Percentiles rank a stretch among this genome's conserved stretches.
Conservation (phyloP, 1,140 invertebrate species). For the Drosophila mojavensis region DNA sequence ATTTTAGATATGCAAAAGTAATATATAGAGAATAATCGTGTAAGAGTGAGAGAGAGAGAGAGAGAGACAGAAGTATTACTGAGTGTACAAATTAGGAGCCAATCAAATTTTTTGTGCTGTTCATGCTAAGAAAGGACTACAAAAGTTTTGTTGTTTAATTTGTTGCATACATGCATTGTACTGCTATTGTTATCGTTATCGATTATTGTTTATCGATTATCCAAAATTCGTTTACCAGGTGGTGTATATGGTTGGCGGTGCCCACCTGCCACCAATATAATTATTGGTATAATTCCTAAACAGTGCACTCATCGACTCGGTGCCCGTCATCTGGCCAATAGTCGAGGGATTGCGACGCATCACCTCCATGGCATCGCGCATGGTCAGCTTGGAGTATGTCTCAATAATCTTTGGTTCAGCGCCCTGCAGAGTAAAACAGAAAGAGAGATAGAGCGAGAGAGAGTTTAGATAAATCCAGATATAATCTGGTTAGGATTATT, state of each 20-base stretch:
- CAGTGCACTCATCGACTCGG: conserved; percentile 95
- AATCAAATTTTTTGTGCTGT: conserved; percentile 46
- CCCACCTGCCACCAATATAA: conserved; percentile 92
- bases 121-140: conserved; percentile 57
- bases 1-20: conserved; percentile 58
- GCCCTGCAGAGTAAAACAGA: conserved; percentile 84
- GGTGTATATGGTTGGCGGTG: conserved; percentile 83
- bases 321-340: conserved; percentile 91
- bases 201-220: conserved; percentile 40
- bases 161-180: conserved; percentile 65
- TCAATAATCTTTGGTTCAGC: conserved; percentile 97
- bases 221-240: conserved; percentile 84
- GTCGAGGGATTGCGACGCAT: conserved; percentile 93
- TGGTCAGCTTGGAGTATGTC: conserved; percentile 96
- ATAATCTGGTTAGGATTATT: too few species aligned
- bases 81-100: conserved; percentile 14
- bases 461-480: too few species aligned
- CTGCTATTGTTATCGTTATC: conserved; percentile 35
- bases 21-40: conserved; percentile 6
- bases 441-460: not conserved
- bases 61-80: conserved; percentile 18
- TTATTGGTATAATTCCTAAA: conserved; percentile 94
- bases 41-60: conserved; percentile 13
- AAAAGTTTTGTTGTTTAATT: conserved; percentile 37
- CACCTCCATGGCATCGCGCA: conserved; percentile 96